Evolutionary conservation across 1,140 invertebrate species (phyloP), one percentile per base, ranked within the genome.

Genomic region (Drosophila willistoni): DNA sequence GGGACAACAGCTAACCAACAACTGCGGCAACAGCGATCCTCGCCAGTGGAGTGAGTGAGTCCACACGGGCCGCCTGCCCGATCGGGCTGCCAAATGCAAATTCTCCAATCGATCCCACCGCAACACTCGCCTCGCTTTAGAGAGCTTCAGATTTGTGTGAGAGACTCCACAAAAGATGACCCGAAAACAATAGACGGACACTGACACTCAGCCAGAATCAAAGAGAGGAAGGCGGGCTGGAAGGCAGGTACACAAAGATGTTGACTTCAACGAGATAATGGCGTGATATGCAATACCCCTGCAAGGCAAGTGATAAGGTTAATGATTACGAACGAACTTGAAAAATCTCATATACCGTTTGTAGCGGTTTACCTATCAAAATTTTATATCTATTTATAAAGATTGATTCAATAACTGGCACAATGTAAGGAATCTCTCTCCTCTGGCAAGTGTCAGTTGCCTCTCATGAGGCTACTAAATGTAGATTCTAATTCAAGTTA

Each of bases 41-140:
- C 64, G 59, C 9, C n/a, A 54, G 12, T 64, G 41, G 41, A 13
- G 33, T 54, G 62, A 55, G 79, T 51, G 54, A 79, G 63, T 79
- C 36, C 36, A 39, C 12, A 39, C 36, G 36, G 36, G 36, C 36
- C 12, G 36, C 36, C 36, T 5, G 36, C 9, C 36, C 36, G 12
- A 13, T 5, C 36, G 10, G 36, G 74, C 54, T 81, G 57, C 70
- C 79, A 87, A 87, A 86, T 86, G 82, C 82, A 86, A 86, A 86
- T 86, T 83, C 70, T 36, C 33, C 25, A 10, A n/a, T 39, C 6
- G 7, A 47, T 33, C 54, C 70, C n/a, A 4, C 29, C 29, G 29
- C 29, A 29, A 3, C 3, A 12, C 13, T n/a, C 7, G 10, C 10
- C 56, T 12, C 14, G 10, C 22, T 6, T 25, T 39, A 7, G 34